Conservation (phyloP, 2,113 vertebrate species). For the Rhineura floridana region DNA sequence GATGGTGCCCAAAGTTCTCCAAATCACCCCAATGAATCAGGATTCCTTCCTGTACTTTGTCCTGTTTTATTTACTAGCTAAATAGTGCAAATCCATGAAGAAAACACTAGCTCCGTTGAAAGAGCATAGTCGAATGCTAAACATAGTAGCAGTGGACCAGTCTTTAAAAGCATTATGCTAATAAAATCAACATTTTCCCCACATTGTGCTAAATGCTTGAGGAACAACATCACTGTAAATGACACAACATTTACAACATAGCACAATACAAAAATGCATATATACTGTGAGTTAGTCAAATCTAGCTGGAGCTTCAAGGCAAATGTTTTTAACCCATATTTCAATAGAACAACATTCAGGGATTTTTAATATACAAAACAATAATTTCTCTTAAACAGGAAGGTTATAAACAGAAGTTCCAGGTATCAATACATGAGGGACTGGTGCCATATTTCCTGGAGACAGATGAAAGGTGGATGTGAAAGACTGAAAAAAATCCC, state of each 20-base stretch:
- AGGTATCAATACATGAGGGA: conserved; percentile 37
- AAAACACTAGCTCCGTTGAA: conserved; percentile 5
- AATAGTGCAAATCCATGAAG: conserved; percentile 14
- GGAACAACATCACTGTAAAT: not conserved
- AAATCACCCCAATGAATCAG: not conserved
- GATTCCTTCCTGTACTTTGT: not conserved
- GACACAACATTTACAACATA: not conserved
- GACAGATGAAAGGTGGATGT: conserved; percentile 29
- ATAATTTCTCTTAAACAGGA: conserved; percentile 39
- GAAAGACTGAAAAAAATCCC: conserved; percentile 2
- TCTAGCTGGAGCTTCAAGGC: conserved; percentile 25
- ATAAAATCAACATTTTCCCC: conserved; percentile 19
- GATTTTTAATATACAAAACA: conserved; percentile 46
- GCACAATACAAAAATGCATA: conserved; percentile 25
- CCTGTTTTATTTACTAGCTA: conserved; percentile 2
- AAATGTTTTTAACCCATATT: conserved; percentile 49
- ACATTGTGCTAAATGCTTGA: conserved; percentile 14
- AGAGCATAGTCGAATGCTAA: not conserved
- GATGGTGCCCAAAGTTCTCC: not conserved
- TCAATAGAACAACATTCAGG: conserved; percentile 47
- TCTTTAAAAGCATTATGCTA: conserved; percentile 24
- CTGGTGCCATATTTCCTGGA: conserved; percentile 56
- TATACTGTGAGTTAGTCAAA: conserved; percentile 44
- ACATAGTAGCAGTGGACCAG: not conserved
- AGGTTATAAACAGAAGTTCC: conserved; percentile 48